Conservation (phyloP, 2,888 invertebrate species). For the Eulithis prunata region DNA sequence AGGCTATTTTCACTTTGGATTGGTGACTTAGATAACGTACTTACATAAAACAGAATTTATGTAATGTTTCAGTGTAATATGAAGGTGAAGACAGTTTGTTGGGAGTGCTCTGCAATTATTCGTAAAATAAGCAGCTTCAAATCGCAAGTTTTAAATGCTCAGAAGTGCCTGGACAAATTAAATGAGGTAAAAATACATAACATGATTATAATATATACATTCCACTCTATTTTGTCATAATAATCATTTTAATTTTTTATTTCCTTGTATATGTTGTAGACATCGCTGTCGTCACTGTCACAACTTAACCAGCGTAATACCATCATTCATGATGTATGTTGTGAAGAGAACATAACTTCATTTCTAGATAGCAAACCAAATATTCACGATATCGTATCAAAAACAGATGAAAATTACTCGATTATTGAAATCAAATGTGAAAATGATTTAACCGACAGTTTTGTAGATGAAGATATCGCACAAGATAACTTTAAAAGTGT, state of each 20-base stretch:
- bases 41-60: no score
- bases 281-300: background rate
- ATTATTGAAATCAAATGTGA: constrained; percentile 16
- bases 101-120: constrained; percentile 22
- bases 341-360: background rate
- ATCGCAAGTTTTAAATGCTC: constrained; percentile 26
- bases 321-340: constrained; percentile 10
- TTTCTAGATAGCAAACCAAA: background rate
- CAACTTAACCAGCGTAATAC: background rate
- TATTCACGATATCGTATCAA: background rate
- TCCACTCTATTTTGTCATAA: no score
- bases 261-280: background rate
- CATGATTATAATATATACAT: no score
- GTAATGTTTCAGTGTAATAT: constrained; percentile 1
- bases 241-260: background rate
- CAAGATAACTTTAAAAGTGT: constrained; percentile 8
- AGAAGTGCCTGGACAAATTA: constrained; percentile 9
- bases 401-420: constrained; percentile 1
- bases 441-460: constrained; percentile 2
- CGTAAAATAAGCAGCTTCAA: constrained; percentile 24
- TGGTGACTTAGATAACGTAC: no score
- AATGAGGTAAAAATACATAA: constrained; percentile 11
- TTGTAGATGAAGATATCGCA: background rate
- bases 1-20: no score
- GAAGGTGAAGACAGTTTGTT: constrained; percentile 10